phyloP scores from a whole-genome alignment of 2,888 invertebrate species.

The Zootermopsis nevadensis region DNA sequence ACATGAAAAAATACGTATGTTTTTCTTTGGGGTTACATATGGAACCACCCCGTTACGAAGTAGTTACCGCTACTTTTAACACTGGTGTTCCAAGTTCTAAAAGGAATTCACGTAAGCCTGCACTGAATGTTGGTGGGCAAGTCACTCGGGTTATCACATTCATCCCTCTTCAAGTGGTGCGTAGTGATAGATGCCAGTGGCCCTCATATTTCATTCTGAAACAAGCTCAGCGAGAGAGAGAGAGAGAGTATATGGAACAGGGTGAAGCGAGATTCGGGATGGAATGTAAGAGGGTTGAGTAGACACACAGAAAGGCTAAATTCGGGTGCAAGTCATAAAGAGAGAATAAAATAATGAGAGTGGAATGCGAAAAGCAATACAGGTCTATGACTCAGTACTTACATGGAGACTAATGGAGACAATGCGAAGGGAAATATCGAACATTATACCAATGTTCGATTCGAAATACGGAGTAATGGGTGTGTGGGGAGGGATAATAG shows the following conservation, averaged over 20 bases:
- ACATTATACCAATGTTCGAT: no score
- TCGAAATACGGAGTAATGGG: no score
- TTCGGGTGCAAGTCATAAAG: not conserved
- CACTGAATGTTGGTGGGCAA: constrained; percentile 15
- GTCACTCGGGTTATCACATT: constrained; percentile 16
- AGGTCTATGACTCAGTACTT: not conserved
- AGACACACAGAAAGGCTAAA: not conserved
- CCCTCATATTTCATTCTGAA: constrained; percentile 27
- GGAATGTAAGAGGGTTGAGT: constrained; percentile 8
- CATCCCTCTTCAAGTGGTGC: not conserved
- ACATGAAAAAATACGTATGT: no score
- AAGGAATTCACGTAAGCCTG: constrained; percentile 2
- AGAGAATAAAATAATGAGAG: not conserved
- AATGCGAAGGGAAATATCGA: not conserved
- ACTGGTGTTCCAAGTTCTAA: not conserved
- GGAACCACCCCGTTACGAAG: no score
- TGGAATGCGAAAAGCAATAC: constrained; percentile 11
- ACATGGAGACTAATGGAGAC: not conserved
- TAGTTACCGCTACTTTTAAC: no score
- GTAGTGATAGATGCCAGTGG: constrained; percentile 27
- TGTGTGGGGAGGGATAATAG: no score
- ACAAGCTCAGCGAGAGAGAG: not conserved
- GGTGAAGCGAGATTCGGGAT: not conserved
- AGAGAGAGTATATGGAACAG: not conserved
- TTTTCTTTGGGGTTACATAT: no score